Conservation (phyloP, 2,888 invertebrate species). For the Nesidiocoris tenuis region DNA sequence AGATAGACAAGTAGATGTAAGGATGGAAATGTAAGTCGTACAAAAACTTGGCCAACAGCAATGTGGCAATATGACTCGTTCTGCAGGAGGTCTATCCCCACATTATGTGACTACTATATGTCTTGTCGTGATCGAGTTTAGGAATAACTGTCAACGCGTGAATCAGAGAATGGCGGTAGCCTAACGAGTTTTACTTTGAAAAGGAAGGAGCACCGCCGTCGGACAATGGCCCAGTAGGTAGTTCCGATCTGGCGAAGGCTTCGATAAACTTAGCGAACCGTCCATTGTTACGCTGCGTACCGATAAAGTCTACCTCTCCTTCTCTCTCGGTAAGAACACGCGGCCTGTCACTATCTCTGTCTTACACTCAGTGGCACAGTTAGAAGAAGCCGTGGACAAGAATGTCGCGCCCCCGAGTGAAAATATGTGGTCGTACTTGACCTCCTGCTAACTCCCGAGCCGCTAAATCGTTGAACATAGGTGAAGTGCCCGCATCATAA, state of each 20-base stretch:
- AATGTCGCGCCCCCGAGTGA: not conserved
- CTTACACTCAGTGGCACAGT: not conserved
- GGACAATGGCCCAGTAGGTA: not conserved
- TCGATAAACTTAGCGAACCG: not conserved
- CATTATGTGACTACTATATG: too few species aligned
- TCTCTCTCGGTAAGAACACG: too few species aligned
- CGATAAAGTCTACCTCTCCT: not conserved
- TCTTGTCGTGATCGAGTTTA: not conserved
- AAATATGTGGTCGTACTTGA: not conserved
- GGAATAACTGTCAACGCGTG: not conserved
- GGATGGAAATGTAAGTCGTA: too few species aligned
- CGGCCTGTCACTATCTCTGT: too few species aligned
- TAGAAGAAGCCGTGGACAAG: not conserved
- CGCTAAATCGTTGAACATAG: constrained; percentile 17
- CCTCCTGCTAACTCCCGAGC: not conserved
- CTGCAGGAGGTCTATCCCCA: too few species aligned
- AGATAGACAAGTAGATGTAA: too few species aligned
- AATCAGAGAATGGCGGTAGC: not conserved
- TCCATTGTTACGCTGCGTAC: not conserved
- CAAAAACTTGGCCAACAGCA: too few species aligned
- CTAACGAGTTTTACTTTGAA: too few species aligned
- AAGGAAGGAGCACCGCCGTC: not conserved
- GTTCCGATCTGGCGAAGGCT: not conserved
- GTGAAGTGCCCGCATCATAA: too few species aligned
- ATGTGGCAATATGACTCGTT: too few species aligned